phyloP scores from a whole-genome alignment of 2,888 invertebrate species.

The Eledona agricola region DNA sequence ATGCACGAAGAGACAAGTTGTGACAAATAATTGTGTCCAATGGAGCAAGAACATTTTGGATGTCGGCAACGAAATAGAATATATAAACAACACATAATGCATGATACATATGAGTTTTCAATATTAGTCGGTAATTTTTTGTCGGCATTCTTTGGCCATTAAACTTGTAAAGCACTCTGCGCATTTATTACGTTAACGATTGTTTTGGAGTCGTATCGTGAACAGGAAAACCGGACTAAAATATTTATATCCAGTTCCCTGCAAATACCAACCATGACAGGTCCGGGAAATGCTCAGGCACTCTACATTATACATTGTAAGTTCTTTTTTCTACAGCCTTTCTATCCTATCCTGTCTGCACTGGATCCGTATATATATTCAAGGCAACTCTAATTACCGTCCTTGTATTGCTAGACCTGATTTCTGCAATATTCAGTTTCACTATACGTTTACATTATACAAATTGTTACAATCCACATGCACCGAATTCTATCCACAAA shows the following conservation, averaged over 20 bases:
- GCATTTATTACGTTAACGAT: constrained; percentile 19
- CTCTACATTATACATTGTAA: constrained; percentile 44
- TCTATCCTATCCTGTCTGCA: constrained; percentile 3
- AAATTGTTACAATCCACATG: too few relatives aligned
- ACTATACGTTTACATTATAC: too few relatives aligned
- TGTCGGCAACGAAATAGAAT: constrained; percentile 21
- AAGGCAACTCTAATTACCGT: too few relatives aligned
- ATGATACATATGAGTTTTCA: constrained; percentile 17
- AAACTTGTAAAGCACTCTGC: constrained; percentile 19
- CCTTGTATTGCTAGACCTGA: too few relatives aligned
- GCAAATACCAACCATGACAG: constrained; percentile 43
- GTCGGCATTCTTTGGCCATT: constrained; percentile 14
- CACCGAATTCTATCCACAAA: too few relatives aligned
- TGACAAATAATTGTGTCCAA: constrained; percentile 27
- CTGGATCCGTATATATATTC: too few relatives aligned
- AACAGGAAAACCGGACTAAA: constrained; percentile 42
- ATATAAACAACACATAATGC: constrained; percentile 20
- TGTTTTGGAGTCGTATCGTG: constrained; percentile 27
- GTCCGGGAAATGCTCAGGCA: constrained; percentile 37
- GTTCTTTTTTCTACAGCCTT: constrained; percentile 38
- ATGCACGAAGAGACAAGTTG: constrained; percentile 29
- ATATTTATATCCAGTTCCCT: constrained; percentile 47
- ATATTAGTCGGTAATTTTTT: constrained; percentile 24
- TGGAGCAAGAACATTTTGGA: constrained; percentile 23
- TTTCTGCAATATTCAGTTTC: too few relatives aligned